A percentile compares a stretch with the other conserved stretches of the same genome.
Evolutionary conservation across 2,113 vertebrate genomes (phyloP).

Genomic region (Electrona antarctica): DNA sequence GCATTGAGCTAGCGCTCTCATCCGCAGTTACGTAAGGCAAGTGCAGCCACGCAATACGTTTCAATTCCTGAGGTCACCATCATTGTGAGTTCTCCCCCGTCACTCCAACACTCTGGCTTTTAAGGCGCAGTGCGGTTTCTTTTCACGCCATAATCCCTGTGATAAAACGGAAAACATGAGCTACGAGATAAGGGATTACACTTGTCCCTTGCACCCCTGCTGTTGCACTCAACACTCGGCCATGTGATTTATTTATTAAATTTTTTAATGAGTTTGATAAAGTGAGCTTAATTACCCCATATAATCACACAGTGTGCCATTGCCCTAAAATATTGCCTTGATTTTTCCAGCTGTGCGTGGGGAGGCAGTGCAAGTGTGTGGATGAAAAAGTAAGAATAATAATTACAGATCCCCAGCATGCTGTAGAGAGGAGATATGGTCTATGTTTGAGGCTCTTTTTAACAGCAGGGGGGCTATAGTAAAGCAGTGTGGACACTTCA

Average conservation of each 20-base stretch:
- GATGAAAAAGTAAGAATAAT: constrained; percentile 64
- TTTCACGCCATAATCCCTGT: too few relatives aligned
- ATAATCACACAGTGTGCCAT: constrained; percentile 24
- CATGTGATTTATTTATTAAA: neutral
- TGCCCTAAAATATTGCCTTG: constrained; percentile 16
- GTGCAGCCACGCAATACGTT: too few relatives aligned
- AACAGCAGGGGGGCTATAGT: constrained; percentile 22
- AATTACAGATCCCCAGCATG: constrained; percentile 55
- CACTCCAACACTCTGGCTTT: constrained; percentile 10
- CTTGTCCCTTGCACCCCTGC: constrained; percentile 1
- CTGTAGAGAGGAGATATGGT: constrained; percentile 25
- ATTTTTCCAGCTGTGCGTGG: constrained; percentile 52
- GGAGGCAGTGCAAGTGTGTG: constrained; percentile 34
- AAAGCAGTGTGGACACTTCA: constrained; percentile 17
- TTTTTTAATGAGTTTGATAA: constrained; percentile 25
- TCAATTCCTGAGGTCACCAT: too few relatives aligned
- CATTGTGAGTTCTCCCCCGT: neutral
- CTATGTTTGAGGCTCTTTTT: constrained; percentile 35
- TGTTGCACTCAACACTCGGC: neutral
- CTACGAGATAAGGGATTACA: neutral
- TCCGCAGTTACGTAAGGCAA: too few relatives aligned
- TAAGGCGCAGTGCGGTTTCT: neutral
- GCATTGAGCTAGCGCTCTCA: too few relatives aligned
- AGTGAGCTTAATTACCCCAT: constrained; percentile 43
- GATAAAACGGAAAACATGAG: neutral